Percentiles rank a stretch among this genome's conserved stretches.
These are phyloP conservation scores for Drosophila persimilis DNA, from an alignment of 1,140 invertebrate genomes.

Conservation along the genomic window DNA sequence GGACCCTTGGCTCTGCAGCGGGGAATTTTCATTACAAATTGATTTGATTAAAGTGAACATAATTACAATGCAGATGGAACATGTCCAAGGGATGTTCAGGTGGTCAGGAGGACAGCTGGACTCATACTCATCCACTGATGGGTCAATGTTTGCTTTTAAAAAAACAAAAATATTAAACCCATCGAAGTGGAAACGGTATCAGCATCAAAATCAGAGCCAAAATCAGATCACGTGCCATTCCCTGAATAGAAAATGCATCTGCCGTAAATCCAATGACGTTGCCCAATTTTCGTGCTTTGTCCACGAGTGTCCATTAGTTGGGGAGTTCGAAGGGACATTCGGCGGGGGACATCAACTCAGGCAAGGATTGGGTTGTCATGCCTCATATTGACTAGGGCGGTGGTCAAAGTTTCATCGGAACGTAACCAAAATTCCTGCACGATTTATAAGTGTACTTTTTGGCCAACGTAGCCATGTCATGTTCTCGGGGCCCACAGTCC, in stretches of 20 bases:
- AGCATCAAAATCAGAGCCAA: slow-evolving; percentile 1
- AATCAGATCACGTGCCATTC: slow-evolving; percentile 36
- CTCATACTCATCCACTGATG: neutral
- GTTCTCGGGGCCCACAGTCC: too few species aligned
- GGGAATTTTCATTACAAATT: slow-evolving; percentile 70
- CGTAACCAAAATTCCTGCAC: too few species aligned
- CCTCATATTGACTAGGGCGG: too few species aligned
- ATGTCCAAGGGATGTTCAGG: slow-evolving; percentile 1
- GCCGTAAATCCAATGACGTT: slow-evolving; percentile 36
- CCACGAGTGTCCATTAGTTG: slow-evolving; percentile 27
- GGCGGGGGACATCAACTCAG: too few species aligned
- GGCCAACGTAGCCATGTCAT: too few species aligned
- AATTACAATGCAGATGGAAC: slow-evolving; percentile 71
- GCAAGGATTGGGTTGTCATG: too few species aligned
- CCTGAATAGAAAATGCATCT: slow-evolving; percentile 10
- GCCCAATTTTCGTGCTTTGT: slow-evolving; percentile 25
- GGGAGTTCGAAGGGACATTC: neutral
- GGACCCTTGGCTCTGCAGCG: slow-evolving; percentile 40
- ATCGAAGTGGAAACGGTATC: slow-evolving; percentile 36
- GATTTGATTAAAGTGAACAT: slow-evolving; percentile 70
- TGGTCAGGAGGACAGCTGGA: neutral
- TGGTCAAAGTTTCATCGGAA: too few species aligned
- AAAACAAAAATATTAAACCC: neutral
- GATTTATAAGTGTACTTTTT: too few species aligned
- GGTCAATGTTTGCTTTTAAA: too few species aligned